These are phyloP conservation scores for Sturnus vulgaris DNA, from an alignment of 2,113 vertebrate species.

Conservation along the genomic window DNA sequence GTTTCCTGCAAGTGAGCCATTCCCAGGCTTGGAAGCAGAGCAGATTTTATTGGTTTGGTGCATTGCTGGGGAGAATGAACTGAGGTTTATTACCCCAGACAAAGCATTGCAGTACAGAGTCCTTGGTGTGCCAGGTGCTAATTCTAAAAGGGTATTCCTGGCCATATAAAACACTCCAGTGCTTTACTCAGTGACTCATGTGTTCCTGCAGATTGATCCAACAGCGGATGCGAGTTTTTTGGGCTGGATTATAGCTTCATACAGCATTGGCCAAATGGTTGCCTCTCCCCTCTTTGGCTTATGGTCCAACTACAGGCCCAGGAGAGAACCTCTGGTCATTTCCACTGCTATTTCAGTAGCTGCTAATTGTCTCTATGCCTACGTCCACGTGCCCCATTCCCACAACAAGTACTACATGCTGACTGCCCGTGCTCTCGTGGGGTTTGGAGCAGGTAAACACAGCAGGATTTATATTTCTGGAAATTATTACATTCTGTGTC, in stretches of 20 bases:
- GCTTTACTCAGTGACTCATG: neutral
- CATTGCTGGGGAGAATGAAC: neutral
- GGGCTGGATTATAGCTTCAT: slow-evolving; percentile 95
- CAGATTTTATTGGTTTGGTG: neutral
- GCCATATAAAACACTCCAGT: neutral
- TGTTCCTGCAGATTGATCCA: slow-evolving; percentile 80
- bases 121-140: neutral
- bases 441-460: slow-evolving; percentile 93
- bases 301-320: slow-evolving; percentile 92
- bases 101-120: neutral
- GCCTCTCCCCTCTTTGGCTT: slow-evolving; percentile 90
- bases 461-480: neutral
- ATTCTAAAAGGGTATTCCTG: neutral
- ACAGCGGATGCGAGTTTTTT: slow-evolving; percentile 85
- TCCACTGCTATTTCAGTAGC: slow-evolving; percentile 87
- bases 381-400: slow-evolving; percentile 80
- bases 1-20: neutral
- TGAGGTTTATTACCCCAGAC: neutral
- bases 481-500: neutral
- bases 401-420: slow-evolving; percentile 92
- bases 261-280: slow-evolving; percentile 93
- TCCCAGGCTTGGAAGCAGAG: neutral
- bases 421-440: slow-evolving; percentile 84
- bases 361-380: slow-evolving; percentile 91
- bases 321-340: slow-evolving; percentile 84